A percentile compares a stretch with the other conserved stretches of the same genome.
phyloP scores from a whole-genome alignment of 2,797 vertebrate species.

The Crax fasciolata region DNA sequence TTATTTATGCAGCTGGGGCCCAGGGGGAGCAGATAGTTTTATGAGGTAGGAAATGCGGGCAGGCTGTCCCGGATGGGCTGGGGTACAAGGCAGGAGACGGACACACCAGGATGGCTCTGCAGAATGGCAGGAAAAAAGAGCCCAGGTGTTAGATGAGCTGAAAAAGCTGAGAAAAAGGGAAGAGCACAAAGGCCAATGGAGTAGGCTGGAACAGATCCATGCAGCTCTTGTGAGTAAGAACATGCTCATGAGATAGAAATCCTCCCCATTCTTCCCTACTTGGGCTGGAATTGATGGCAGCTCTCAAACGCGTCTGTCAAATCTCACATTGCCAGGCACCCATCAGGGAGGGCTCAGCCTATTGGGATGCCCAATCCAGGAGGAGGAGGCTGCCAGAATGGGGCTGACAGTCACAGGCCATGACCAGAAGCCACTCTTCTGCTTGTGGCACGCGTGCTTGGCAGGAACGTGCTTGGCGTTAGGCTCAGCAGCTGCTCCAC shows the following conservation, averaged over 20 bases:
- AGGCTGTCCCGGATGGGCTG: background rate
- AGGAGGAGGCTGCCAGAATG: background rate
- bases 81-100: background rate
- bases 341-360: background rate
- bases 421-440: background rate
- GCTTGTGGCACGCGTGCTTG: fast-evolving
- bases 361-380: background rate
- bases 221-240: background rate
- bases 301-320: background rate
- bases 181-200: background rate
- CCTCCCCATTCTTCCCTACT: background rate
- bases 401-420: background rate
- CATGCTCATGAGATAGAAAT: background rate
- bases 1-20: conserved; percentile 6
- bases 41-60: background rate
- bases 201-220: background rate
- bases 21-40: background rate
- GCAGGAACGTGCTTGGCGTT: background rate
- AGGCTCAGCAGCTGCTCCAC: fast-evolving
- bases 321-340: background rate
- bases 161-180: background rate
- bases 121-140: background rate
- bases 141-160: background rate
- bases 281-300: background rate
- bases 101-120: background rate